phyloP scores from a whole-genome alignment of 2,797 vertebrate species.

The Borostomias antarcticus region DNA sequence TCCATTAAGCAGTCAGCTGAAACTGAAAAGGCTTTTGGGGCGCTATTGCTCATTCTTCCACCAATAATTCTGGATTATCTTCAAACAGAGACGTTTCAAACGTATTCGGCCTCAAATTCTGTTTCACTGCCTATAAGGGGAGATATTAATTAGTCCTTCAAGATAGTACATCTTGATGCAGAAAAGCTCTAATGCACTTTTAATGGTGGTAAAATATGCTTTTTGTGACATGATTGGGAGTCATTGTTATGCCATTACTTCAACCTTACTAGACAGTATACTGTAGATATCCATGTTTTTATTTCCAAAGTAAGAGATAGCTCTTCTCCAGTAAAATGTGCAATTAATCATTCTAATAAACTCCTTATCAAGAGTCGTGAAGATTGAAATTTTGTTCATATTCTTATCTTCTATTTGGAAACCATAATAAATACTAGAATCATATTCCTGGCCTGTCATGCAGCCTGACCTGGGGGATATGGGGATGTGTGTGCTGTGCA shows the following conservation, averaged over 20 bases:
- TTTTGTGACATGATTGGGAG: background rate
- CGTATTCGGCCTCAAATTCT: slow-evolving; percentile 47
- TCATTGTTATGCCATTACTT: no score
- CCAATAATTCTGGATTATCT: slow-evolving; percentile 57
- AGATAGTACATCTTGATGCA: background rate
- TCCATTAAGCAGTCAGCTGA: slow-evolving; percentile 82
- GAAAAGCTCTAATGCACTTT: no score
- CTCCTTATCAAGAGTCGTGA: slow-evolving; percentile 36
- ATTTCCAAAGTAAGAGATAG: slow-evolving; percentile 15
- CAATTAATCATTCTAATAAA: slow-evolving; percentile 39
- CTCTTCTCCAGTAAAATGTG: slow-evolving; percentile 34
- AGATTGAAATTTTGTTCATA: slow-evolving; percentile 47
- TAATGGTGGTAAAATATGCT: slow-evolving; percentile 32
- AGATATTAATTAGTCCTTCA: slow-evolving; percentile 26
- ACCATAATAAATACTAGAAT: slow-evolving; percentile 65
- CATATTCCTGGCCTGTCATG: slow-evolving; percentile 63
- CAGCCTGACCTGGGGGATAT: no score
- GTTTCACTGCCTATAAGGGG: slow-evolving; percentile 46
- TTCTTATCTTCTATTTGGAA: slow-evolving; percentile 50
- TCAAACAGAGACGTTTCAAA: slow-evolving; percentile 60
- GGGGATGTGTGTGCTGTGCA: no score
- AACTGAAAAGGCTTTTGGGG: slow-evolving; percentile 74
- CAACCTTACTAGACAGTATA: no score
- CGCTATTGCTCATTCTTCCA: slow-evolving; percentile 71
- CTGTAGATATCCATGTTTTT: no score